These are phyloP conservation scores for Mionectes macconnelli DNA, from an alignment of 2,113 vertebrate species.

Conservation along the genomic window DNA sequence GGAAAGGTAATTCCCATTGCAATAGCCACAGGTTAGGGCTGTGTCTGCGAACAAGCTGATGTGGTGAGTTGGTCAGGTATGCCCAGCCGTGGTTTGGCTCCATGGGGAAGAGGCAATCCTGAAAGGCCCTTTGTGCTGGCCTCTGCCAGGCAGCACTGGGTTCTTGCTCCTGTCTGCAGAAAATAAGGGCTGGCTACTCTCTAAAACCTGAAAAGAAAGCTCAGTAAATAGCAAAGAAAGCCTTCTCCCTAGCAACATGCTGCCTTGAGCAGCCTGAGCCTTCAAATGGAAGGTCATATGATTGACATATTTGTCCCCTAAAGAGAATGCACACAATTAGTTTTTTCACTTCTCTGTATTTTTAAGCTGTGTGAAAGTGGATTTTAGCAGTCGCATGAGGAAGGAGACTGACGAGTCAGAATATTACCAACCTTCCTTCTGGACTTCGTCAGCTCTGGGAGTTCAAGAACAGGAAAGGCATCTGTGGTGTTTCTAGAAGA, in stretches of 20 bases:
- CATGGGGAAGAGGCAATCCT: constrained; percentile 36
- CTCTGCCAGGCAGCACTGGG: constrained; percentile 32
- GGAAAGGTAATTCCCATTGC: rapidly evolving
- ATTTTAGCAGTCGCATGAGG: neutral
- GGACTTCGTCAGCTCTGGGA: neutral
- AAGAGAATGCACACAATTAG: constrained; percentile 47
- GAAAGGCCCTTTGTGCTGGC: constrained; percentile 68
- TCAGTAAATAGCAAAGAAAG: constrained; percentile 47
- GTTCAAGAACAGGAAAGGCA: neutral
- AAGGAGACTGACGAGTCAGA: neutral
- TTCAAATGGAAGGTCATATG: constrained; percentile 56
- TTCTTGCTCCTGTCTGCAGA: neutral
- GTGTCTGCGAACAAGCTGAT: neutral
- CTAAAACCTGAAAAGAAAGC: constrained; percentile 38
- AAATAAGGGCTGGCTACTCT: constrained; percentile 22
- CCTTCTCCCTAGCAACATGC: constrained; percentile 66
- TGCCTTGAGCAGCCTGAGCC: constrained; percentile 44
- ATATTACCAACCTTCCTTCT: neutral
- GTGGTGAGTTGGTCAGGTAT: neutral
- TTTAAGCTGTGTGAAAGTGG: constrained; percentile 43
- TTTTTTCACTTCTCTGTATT: constrained; percentile 45
- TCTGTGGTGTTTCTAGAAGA: neutral
- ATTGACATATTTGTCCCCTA: constrained; percentile 64
- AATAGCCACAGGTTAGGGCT: neutral
- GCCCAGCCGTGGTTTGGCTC: neutral